Evolutionary conservation across 2,888 invertebrate species (phyloP).

Genomic region (Pandemis corylana): DNA sequence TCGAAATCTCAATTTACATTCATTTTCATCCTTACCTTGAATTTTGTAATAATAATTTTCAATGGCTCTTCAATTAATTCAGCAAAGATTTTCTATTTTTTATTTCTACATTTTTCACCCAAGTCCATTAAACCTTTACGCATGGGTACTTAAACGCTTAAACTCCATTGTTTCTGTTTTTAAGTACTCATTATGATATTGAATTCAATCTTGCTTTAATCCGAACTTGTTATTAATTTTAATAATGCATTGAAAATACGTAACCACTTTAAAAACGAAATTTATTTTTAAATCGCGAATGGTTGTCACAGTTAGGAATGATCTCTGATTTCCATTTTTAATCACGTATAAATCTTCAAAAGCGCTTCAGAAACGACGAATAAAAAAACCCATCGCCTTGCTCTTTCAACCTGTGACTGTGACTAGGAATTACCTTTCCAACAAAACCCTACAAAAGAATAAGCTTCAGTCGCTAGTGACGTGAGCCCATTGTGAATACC

Average conservation of each 20-base stretch:
- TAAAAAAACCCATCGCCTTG: neutral
- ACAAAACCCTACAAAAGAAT: neutral
- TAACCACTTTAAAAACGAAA: neutral
- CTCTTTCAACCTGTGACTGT: neutral
- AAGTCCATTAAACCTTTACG: neutral
- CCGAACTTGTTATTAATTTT: neutral
- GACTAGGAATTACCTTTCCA: neutral
- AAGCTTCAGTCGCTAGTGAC: neutral
- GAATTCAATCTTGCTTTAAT: conserved; percentile 11
- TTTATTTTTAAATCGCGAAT: neutral
- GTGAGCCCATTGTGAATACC: neutral
- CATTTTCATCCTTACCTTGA: neutral
- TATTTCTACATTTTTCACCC: conserved; percentile 8
- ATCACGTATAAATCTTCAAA: neutral
- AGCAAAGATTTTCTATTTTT: neutral
- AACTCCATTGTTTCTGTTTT: neutral
- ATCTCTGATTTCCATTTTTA: neutral
- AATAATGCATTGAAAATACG: conserved; percentile 7
- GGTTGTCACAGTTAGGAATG: neutral
- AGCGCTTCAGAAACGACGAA: neutral
- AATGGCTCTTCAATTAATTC: conserved; percentile 7
- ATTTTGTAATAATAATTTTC: neutral
- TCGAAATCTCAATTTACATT: neutral
- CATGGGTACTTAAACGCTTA: neutral
- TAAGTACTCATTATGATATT: conserved; percentile 6